phyloP scores from a whole-genome alignment of 2,797 vertebrate genomes.

The Rhynchonycteris naso region DNA sequence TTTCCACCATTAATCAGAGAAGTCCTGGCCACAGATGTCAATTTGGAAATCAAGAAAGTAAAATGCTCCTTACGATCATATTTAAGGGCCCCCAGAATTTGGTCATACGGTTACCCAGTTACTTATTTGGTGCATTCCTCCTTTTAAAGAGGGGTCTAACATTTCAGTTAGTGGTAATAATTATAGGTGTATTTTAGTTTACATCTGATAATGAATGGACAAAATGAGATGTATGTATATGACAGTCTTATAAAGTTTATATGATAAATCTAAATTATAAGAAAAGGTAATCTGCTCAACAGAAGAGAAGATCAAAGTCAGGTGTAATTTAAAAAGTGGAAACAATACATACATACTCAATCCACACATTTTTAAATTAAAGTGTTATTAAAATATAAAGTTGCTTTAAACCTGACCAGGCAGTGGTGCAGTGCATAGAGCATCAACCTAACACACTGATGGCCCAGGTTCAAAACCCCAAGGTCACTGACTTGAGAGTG shows the following conservation, averaged over 20 bases:
- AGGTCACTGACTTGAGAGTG: too few species aligned
- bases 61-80: neutral
- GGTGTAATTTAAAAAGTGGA: neutral
- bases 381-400: neutral
- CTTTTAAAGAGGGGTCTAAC: neutral
- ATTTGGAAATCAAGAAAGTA: neutral
- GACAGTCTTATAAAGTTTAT: neutral
- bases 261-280: neutral
- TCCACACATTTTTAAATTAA: neutral
- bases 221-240: conserved; percentile 13
- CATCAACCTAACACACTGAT: too few species aligned
- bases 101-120: neutral
- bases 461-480: too few species aligned
- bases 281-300: neutral
- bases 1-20: neutral
- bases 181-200: neutral
- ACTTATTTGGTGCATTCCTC: neutral
- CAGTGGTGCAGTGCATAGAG: too few species aligned
- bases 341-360: neutral
- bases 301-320: neutral
- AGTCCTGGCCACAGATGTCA: neutral
- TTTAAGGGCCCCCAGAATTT: neutral
- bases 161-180: neutral
- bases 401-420: neutral
- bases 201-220: neutral